phyloP scores from a whole-genome alignment of 2,888 invertebrate genomes.

The Calephelis perditalis region DNA sequence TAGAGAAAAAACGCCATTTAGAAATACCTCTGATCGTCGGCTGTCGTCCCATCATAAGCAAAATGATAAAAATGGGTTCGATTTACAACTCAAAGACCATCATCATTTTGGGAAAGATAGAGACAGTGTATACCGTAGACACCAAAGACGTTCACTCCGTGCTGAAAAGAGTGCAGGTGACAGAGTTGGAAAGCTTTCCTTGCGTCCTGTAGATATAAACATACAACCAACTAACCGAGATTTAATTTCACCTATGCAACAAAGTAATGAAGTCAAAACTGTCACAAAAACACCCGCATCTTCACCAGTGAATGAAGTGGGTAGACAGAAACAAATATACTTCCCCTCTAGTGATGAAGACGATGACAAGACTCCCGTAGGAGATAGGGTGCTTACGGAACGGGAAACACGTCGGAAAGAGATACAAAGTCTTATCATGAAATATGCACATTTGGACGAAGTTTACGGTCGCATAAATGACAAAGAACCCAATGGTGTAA shows the following conservation, averaged over 20 bases:
- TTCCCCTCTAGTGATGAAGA: conserved; percentile 73
- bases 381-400: conserved; percentile 81
- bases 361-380: conserved; percentile 69
- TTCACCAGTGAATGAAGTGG: conserved; percentile 55
- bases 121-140: conserved; percentile 67
- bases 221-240: conserved; percentile 67
- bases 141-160: conserved; percentile 77
- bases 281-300: conserved; percentile 55
- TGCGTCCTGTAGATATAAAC: conserved; percentile 76
- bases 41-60: conserved; percentile 58
- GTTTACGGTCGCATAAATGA: conserved; percentile 77
- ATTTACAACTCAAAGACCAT: conserved; percentile 48
- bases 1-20: conserved; percentile 82
- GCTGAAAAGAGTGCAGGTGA: conserved; percentile 82
- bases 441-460: conserved; percentile 88
- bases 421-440: conserved; percentile 88
- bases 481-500: conserved; percentile 50
- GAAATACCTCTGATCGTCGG: conserved; percentile 67
- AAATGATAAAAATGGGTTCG: conserved; percentile 57
- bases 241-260: conserved; percentile 70
- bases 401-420: conserved; percentile 90
- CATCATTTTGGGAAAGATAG: conserved; percentile 64
- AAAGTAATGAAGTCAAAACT: conserved; percentile 55
- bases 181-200: conserved; percentile 63
- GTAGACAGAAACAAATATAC: conserved; percentile 67